Evolutionary conservation across 2,797 vertebrate genomes (phyloP).

Genomic region (Mormyrus proboscirostris): DNA sequence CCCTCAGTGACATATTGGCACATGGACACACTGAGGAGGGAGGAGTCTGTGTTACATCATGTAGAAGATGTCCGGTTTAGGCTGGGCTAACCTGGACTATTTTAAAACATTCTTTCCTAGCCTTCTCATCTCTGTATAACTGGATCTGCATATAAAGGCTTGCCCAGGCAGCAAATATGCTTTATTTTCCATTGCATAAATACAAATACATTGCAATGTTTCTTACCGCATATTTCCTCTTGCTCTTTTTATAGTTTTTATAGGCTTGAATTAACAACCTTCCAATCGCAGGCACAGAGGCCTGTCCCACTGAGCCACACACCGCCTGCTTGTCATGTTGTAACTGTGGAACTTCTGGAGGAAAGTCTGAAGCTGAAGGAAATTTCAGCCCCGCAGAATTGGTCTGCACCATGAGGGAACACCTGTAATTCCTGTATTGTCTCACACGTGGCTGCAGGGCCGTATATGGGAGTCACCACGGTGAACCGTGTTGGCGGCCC

Average conservation of each 20-base stretch:
- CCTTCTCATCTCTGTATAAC: neutral
- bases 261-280: neutral
- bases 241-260: neutral
- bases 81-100: neutral
- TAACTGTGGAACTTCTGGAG: neutral
- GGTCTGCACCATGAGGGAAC: neutral
- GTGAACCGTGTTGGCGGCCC: neutral
- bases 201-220: neutral
- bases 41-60: neutral
- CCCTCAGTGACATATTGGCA: conserved; percentile 19
- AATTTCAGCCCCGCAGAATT: neutral
- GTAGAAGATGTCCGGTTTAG: neutral
- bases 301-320: neutral
- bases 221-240: neutral
- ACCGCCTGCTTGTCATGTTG: neutral
- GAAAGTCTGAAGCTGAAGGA: neutral
- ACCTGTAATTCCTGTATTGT: neutral
- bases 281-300: neutral
- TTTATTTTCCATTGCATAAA: neutral
- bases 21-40: conserved; percentile 1
- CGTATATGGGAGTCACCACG: neutral
- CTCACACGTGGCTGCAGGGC: neutral
- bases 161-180: neutral
- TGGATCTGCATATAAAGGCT: neutral
- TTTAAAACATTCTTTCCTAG: neutral